Percentiles rank a stretch among this genome's conserved stretches.
phyloP scores from a whole-genome alignment of 2,113 vertebrate species.

The Phaethon lepturus region DNA sequence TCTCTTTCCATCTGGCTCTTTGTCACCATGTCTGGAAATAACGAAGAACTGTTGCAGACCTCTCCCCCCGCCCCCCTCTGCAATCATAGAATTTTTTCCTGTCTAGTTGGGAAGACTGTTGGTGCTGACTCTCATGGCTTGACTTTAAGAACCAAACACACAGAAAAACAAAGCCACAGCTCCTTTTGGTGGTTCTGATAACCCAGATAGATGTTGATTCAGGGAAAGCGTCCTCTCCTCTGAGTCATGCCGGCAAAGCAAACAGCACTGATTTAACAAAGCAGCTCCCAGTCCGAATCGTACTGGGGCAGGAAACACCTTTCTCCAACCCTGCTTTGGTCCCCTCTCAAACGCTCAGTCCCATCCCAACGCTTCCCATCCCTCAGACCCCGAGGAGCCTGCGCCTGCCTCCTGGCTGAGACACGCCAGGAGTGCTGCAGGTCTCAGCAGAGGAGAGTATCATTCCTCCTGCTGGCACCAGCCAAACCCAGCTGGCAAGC shows the following conservation, averaged over 20 bases:
- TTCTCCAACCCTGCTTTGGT: background rate
- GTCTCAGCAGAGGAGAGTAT: background rate
- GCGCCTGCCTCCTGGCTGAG: background rate
- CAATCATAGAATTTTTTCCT: background rate
- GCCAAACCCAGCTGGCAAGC: background rate
- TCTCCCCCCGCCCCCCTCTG: background rate
- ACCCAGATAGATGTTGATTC: background rate
- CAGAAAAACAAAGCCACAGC: background rate
- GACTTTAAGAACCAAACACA: constrained; percentile 24
- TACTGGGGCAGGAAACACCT: background rate
- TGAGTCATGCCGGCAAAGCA: background rate
- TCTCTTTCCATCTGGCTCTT: constrained; percentile 51
- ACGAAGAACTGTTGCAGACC: constrained; percentile 8
- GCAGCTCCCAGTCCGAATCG: background rate
- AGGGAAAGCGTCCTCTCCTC: background rate
- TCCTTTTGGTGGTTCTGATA: background rate
- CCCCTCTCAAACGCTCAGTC: background rate
- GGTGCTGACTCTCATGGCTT: background rate
- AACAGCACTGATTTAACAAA: background rate
- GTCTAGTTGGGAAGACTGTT: constrained; percentile 1
- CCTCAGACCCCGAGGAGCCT: background rate
- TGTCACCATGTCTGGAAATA: background rate
- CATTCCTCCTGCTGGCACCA: background rate
- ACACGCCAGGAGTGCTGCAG: background rate
- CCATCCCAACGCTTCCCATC: background rate